Base-by-base conservation (phyloP, 2,113 vertebrate genomes). In the Phyllopteryx taeniolatus region DNA sequence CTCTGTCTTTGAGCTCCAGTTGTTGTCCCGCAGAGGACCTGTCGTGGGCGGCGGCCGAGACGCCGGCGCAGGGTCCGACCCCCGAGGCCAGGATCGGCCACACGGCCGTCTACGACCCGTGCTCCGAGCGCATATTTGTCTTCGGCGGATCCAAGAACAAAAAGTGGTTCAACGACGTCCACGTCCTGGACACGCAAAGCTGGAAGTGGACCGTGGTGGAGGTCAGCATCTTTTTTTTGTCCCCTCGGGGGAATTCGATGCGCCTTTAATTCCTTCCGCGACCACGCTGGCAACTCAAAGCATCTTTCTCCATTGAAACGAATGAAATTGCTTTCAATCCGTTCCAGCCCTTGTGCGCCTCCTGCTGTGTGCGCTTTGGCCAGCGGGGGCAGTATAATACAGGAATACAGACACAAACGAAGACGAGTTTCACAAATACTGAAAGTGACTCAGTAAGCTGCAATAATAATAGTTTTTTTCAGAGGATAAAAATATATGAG, bases 81-180 rank as follows among this genome's bases (percentile, higher is more conserved):
- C 93, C 93, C 0, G 94, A 94, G 70, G 83, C 88, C 67, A 83
- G 93, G 51, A 93, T 93, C 20, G 94, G 94, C 27, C 94, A 93
- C 87, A 93, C 93, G 0, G 87, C 85, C 0, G 80, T 90, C 64
- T 93, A 90, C 35, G 93, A 94, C 77, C 81, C 91, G 0, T 90
- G 90, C 10, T 91, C 91, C 0, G 78, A 79, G 5, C 64, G 90
- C 8, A 92, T 94, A 79, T 93, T 91, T 56, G 88, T 94, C 31
- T 94, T 94, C 17, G 92, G 94, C 7, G 92, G 93, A 59, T 93
- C 90, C 2, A 94, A 93, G 77, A 93, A 92, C 83, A 93, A 82
- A 68, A 91, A 93, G 76, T 93, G 92, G 91, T 94, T 91, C 78
- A 93, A 93, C 5, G 89, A 93, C 9, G 87, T 93, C 27, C 92